phyloP scores from a whole-genome alignment of 1,140 invertebrate genomes.

The Anoplophora glabripennis region DNA sequence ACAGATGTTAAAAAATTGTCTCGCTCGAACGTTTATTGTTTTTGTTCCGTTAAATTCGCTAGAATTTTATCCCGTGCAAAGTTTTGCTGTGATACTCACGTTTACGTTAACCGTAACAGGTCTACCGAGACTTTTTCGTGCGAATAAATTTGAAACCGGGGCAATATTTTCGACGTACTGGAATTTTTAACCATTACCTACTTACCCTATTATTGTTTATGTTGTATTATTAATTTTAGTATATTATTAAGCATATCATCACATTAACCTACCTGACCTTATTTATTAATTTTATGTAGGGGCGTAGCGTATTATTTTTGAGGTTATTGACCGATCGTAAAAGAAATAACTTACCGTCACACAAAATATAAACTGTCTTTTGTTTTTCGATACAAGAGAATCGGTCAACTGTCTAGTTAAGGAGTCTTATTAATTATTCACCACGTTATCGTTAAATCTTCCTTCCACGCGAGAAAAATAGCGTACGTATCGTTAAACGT shows the following conservation, averaged over 20 bases:
- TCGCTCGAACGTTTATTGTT: not conserved
- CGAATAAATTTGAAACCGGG: too few species aligned
- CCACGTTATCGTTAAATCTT: not conserved
- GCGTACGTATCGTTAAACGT: not conserved
- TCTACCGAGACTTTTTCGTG: too few species aligned
- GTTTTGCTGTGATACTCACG: slow-evolving; percentile 10
- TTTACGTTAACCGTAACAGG: too few species aligned
- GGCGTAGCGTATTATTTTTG: not conserved
- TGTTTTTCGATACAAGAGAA: not conserved
- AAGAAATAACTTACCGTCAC: not conserved
- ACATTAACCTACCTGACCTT: not conserved
- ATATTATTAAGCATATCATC: slow-evolving; percentile 14
- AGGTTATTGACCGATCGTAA: not conserved
- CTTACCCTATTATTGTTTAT: slow-evolving; percentile 4
- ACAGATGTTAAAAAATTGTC: too few species aligned
- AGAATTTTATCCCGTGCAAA: not conserved
- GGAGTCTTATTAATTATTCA: not conserved
- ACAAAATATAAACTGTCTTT: not conserved
- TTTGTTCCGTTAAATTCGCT: not conserved
- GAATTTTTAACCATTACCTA: slow-evolving; percentile 2
- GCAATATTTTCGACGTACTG: not conserved
- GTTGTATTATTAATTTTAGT: slow-evolving; percentile 6
- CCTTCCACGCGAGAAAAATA: slow-evolving; percentile 1
- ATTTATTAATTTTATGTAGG: too few species aligned
- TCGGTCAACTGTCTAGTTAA: not conserved